Evolutionary conservation across 2,113 vertebrate species (phyloP), one percentile per base, ranked within the genome.

Genomic region (Pagrus major): DNA sequence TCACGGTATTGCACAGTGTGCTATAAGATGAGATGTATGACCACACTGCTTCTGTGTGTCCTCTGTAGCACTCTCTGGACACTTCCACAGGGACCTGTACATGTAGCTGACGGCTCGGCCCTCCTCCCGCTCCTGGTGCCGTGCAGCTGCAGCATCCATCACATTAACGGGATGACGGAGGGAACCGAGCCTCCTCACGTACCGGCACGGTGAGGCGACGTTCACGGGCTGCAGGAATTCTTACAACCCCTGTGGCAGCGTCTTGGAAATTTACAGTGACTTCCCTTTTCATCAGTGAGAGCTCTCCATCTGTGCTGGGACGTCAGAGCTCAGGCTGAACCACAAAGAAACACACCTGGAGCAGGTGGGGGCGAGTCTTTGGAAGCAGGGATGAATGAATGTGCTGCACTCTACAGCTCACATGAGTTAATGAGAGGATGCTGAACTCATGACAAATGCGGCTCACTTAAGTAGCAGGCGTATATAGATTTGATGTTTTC

Each of bases 181-280:
- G 6, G 59, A 46, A 61, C 52, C 52, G 42, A 71, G 66, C 83
- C 85, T 59, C 65, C 76, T 39, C 68, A 58, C 31, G 35, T 8
- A 63, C 65, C 3, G 9, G 25, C 52, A 65, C 64, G 7, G 20
- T 23, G 71, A 73, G 49, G 86, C 25, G 18, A 49, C 76, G 49
- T 86, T 88, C 78, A 82, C 0, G 75, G 61, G 9, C 60, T 1
- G 52, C 52, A 5, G 86, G 72, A 74, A 82, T 67, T 66, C 21
- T 23, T 16, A 8, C 0, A 2, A 21, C 8, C 10, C 2, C 10
- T 0, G 6, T 2, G 6, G 18, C 31, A 27, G 25, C 3, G 15
- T 2, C n/a, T 20, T 23, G 7, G 33, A 39, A 2, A n/a, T 33
- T 6, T 33, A 5, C 31, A 76, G 42, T 9, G 33, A 37, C 18